phyloP scores from a whole-genome alignment of 1,140 invertebrate genomes.

The Idris sp. region DNA sequence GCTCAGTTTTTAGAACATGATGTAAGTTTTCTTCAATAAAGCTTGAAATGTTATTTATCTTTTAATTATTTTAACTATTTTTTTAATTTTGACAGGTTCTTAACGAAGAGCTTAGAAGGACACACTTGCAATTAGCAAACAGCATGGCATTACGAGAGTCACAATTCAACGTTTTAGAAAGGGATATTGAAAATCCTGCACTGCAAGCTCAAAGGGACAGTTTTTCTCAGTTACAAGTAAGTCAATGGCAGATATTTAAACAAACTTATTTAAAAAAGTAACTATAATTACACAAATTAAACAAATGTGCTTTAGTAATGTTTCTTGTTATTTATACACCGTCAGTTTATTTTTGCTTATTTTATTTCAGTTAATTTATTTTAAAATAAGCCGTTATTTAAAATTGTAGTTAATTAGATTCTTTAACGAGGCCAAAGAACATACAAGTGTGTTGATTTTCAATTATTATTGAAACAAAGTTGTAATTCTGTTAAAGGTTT shows the following conservation, averaged over 20 bases:
- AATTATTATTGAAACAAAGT: slow-evolving; percentile 5
- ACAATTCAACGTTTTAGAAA: slow-evolving; percentile 71
- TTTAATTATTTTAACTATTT: slow-evolving; percentile 33
- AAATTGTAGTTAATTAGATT: slow-evolving; percentile 8
- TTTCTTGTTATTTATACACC: too few species aligned
- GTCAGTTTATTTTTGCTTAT: too few species aligned
- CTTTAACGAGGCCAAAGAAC: slow-evolving; percentile 6
- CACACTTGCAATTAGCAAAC: slow-evolving; percentile 66
- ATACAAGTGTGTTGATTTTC: slow-evolving; percentile 6
- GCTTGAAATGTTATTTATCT: background rate
- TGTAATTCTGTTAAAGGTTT: slow-evolving; percentile 21
- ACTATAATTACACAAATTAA: too few species aligned
- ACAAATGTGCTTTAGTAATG: too few species aligned
- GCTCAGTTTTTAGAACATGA: slow-evolving; percentile 60
- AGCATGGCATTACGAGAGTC: slow-evolving; percentile 67
- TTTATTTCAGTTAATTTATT: too few species aligned
- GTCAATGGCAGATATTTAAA: slow-evolving; percentile 7
- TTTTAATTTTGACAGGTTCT: slow-evolving; percentile 65
- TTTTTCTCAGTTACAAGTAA: slow-evolving; percentile 72
- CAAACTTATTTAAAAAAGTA: too few species aligned
- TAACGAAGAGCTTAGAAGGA: slow-evolving; percentile 65
- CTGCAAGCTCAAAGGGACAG: slow-evolving; percentile 65
- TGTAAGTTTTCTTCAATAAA: slow-evolving; percentile 66
- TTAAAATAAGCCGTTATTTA: slow-evolving; percentile 4
- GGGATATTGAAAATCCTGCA: slow-evolving; percentile 67